Conservation (phyloP, 2,888 invertebrate species). For the Spodoptera littoralis region DNA sequence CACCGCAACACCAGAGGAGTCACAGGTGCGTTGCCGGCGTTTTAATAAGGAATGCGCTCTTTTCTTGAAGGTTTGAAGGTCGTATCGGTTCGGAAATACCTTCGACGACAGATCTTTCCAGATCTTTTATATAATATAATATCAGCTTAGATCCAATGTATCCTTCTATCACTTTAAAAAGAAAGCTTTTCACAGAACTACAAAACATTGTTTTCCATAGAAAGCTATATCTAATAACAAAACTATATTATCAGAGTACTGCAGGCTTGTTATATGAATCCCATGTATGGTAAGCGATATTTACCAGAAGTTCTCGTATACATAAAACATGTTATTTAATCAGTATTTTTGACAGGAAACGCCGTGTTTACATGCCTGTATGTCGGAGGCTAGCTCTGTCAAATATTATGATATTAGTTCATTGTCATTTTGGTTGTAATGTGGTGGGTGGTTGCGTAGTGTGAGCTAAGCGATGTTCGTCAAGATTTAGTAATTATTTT, state of each 20-base stretch:
- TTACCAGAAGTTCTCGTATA: constrained; percentile 40
- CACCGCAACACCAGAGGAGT: too few relatives aligned
- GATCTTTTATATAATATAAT: too few relatives aligned
- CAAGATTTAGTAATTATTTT: too few relatives aligned
- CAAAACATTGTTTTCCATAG: too few relatives aligned
- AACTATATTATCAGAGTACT: constrained; percentile 41
- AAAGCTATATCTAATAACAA: constrained; percentile 24
- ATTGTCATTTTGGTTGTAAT: constrained; percentile 44
- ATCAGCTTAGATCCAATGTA: too few relatives aligned
- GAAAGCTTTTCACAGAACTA: constrained; percentile 51
- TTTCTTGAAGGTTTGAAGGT: too few relatives aligned
- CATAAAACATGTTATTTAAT: constrained; percentile 53
- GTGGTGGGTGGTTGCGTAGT: constrained; percentile 11
- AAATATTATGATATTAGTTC: constrained; percentile 53
- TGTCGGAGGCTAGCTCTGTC: constrained; percentile 40
- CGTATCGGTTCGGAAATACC: too few relatives aligned
- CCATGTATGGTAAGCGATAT: constrained; percentile 40
- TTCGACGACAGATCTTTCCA: too few relatives aligned
- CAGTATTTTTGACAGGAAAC: constrained; percentile 61
- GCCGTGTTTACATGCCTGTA: constrained; percentile 52
- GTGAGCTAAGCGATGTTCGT: not conserved
- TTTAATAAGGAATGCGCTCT: too few relatives aligned
- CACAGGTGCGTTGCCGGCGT: too few relatives aligned
- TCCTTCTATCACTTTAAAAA: constrained; percentile 17
- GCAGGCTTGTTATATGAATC: constrained; percentile 25